Evolutionary conservation across 2,113 vertebrate species (phyloP), one percentile per base, ranked within the genome.

Genomic region (Cryptomyrus ogoouensis): DNA sequence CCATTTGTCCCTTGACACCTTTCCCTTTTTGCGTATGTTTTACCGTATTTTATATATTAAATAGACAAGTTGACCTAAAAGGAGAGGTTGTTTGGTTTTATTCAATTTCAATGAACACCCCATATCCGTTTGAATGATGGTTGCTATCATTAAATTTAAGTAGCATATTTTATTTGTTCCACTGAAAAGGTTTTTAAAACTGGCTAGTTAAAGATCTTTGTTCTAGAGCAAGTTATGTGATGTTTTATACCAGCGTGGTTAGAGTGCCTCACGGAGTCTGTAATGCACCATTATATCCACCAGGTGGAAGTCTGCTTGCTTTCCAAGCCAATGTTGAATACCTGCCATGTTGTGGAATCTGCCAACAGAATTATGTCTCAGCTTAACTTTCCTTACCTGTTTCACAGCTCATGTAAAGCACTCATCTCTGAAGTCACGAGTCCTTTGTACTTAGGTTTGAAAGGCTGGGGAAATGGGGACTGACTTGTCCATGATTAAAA

Each of bases 11-110:
- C 96, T 96, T 96, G 93, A 95, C 93, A 91, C 93, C 94, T 92
- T 91, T 94, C 96, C 94, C 93, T 95, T 96, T 90, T 96, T 96
- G 95, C 95, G 95, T 96, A 96, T 96, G 96, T 96, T 96, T 96
- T 95, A 96, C 94, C 94, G 95, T 96, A 96, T 96, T 96, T 96
- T 96, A 96, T 96, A 96, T 96, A 96, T 96, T 96, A 96, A 96
- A 96, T 96, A 96, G 95, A 96, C 95, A 95, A 95, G 96, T 96
- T 96, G 96, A 96, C 95, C 94, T 96, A 95, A 92, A 90, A 83
- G 91, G 21, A 92, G 77, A 89, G 91, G 35, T 89, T 91, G 62
- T 21, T 93, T 88, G 27, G 87, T 92, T 94, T 90, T 90, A 90
- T 92, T 88, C 89, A 35, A 90, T 91, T 53, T 62, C 92, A 86